Percentiles rank a stretch among this genome's conserved stretches.
Evolutionary conservation across 2,113 vertebrate species (phyloP).

Genomic region (Hydropotes inermis): DNA sequence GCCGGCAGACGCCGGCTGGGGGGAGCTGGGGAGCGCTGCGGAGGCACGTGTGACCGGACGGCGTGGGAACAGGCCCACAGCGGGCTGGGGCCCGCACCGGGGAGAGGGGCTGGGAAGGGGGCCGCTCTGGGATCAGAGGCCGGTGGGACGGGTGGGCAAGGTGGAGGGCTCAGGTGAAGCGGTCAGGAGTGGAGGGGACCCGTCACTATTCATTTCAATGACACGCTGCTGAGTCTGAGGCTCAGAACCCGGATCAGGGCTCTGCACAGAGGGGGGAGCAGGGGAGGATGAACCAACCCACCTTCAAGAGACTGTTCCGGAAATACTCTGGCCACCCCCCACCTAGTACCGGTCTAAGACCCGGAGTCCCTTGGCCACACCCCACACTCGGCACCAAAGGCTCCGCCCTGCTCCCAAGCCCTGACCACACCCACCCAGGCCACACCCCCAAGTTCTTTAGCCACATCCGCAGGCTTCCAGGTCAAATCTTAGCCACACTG

Average conservation of each 20-base stretch:
- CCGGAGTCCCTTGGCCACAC: not conserved
- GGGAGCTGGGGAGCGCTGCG: rapidly evolving
- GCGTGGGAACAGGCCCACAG: not conserved
- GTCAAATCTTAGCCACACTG: not conserved
- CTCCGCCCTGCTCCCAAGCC: no score
- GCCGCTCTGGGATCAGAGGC: not conserved
- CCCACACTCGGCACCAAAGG: not conserved
- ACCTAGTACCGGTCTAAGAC: not conserved
- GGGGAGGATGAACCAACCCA: not conserved
- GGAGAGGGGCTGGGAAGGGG: not conserved
- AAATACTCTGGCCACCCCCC: not conserved
- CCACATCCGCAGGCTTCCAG: rapidly evolving
- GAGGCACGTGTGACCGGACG: no score
- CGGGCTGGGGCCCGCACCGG: not conserved
- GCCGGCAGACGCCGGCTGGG: not conserved
- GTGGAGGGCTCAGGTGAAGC: no score
- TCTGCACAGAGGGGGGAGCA: not conserved
- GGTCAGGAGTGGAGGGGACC: not conserved
- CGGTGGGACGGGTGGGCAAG: not conserved
- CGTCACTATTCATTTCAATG: not conserved
- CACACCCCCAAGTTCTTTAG: not conserved
- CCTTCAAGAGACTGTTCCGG: not conserved
- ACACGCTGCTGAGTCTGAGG: not conserved
- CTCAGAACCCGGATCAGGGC: not conserved
- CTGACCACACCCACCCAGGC: not conserved